Conservation (phyloP, 2,888 invertebrate species). For the Escarpia spicata region DNA sequence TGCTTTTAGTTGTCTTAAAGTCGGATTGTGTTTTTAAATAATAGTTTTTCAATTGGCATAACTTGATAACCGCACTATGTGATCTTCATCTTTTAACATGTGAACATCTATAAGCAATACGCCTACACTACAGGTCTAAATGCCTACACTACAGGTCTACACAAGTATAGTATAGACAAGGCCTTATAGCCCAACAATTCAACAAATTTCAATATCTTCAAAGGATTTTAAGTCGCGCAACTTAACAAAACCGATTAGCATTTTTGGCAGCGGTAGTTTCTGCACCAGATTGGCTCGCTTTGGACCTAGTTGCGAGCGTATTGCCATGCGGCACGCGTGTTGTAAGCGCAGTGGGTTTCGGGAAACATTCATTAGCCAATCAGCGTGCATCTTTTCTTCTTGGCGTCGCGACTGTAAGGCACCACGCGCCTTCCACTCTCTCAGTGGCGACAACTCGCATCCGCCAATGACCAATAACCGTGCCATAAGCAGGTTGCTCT, state of each 20-base stretch:
- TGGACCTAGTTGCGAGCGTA: conserved; percentile 26
- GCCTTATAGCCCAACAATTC: not conserved
- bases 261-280: not conserved
- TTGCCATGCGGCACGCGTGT: conserved; percentile 29
- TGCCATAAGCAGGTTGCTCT: conserved; percentile 31
- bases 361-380: conserved; percentile 34
- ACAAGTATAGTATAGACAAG: too few relatives aligned
- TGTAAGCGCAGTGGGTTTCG: conserved; percentile 29
- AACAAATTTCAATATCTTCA: not conserved
- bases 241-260: not conserved
- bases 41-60: too few relatives aligned
- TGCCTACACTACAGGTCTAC: too few relatives aligned
- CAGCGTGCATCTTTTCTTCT: conserved; percentile 24
- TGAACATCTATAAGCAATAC: too few relatives aligned
- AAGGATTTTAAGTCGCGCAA: not conserved
- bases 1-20: too few relatives aligned
- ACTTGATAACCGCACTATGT: too few relatives aligned
- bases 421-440: conserved; percentile 32
- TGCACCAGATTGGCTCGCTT: not conserved
- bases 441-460: conserved; percentile 27
- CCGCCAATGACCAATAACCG: conserved; percentile 37
- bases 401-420: conserved; percentile 26
- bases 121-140: too few relatives aligned
- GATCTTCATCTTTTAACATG: too few relatives aligned
- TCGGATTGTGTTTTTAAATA: too few relatives aligned